These are phyloP conservation scores for Cavia porcellus DNA, from an alignment of 2,113 vertebrate genomes.

Conservation along the genomic window DNA sequence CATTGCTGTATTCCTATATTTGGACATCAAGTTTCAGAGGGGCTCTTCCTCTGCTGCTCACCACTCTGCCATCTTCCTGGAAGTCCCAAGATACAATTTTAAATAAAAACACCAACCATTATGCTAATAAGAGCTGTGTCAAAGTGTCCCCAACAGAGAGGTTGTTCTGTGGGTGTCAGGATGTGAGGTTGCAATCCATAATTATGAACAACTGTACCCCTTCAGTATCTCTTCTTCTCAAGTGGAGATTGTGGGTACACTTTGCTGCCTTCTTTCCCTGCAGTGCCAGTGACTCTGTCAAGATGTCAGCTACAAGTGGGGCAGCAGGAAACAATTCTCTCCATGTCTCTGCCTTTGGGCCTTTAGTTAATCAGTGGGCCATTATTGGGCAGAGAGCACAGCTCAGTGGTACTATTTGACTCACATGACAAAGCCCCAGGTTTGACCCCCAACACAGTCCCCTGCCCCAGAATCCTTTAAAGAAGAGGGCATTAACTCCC, in stretches of 20 bases:
- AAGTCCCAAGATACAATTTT: neutral
- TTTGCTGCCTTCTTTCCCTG: neutral
- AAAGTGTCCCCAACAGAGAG: neutral
- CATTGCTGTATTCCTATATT: neutral
- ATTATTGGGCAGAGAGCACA: neutral
- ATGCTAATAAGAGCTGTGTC: neutral
- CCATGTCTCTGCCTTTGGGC: neutral
- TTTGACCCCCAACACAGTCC: neutral
- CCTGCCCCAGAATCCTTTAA: neutral
- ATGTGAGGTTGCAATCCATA: accelerated
- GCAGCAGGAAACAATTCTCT: neutral
- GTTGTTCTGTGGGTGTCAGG: neutral
- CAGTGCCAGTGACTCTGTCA: neutral
- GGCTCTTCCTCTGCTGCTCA: neutral
- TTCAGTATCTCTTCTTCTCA: neutral
- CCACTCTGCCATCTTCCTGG: neutral
- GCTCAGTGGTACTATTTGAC: neutral
- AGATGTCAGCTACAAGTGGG: neutral
- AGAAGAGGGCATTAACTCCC: neutral
- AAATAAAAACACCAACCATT: neutral
- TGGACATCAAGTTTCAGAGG: neutral
- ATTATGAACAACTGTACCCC: neutral
- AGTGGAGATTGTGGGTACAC: accelerated
- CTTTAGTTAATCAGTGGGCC: neutral
- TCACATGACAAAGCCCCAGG: neutral